Base-by-base conservation (phyloP, 2,797 vertebrate species). In the Eutrigla gurnardus region DNA sequence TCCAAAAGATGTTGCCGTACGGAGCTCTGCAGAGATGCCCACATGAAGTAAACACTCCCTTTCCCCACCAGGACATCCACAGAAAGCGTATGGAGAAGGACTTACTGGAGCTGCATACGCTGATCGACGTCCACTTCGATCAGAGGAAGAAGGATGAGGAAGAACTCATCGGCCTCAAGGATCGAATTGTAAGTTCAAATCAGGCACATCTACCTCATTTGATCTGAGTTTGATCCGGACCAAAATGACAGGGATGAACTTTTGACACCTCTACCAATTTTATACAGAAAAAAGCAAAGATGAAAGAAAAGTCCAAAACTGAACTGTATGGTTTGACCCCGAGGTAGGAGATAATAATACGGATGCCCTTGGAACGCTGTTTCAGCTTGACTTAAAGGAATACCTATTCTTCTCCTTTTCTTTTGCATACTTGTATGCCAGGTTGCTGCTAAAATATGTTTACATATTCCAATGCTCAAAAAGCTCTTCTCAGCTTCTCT, bases 61-160 rank as follows among this genome's bases (percentile, higher is more conserved):
- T 72, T 2, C 52, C 8, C n/a, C 50, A 32, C 5, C 42, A 98
- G 97, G 97, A 98, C 92, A 97, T 98, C 87, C 96, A 98, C 90
- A 94, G 96, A 25, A 98, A 98, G 90, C 94, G 97, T 25, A 97
- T 97, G 97, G 96, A 97, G 88, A 97, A 98, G 68, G 97, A 98
- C 54, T 88, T 97, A 35, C 73, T 96, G 85, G 97, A 97, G 91
- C 92, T 98, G 57, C 97, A 98, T 82, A 96, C 96, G 0, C 93
- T 97, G 81, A 98, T 97, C 2, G 96, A 97, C 0, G 96, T 92
- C 35, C 97, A 98, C 77, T 98, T 98, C n/a, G 97, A 97, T 73
- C 96, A 97, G 89, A 93, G 97, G 80, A 97, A 97, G 88, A 97
- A 95, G 57, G 97, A 98, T 35, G 97, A 98, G 63, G 95, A 97